Evolutionary conservation across 2,113 vertebrate species (phyloP).

Genomic region (Butastur rufipennis): DNA sequence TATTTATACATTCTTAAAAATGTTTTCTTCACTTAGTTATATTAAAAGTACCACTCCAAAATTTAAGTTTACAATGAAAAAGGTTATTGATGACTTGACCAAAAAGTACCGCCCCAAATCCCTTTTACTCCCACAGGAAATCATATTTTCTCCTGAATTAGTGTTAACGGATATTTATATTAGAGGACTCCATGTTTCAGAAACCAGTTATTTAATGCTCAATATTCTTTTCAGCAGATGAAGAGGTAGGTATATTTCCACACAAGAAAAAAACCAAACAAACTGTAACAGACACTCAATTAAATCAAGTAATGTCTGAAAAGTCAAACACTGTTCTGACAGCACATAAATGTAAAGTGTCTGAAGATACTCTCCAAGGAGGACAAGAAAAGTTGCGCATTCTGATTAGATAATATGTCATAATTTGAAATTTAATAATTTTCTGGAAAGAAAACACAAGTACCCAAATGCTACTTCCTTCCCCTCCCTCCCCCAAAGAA

Average conservation of each 20-base stretch:
- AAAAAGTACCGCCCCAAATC: neutral
- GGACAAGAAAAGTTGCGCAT: slow-evolving; percentile 59
- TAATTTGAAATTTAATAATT: slow-evolving; percentile 68
- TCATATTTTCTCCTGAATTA: slow-evolving; percentile 1
- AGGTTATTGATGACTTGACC: neutral
- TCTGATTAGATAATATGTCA: slow-evolving; percentile 51
- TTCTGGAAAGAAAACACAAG: slow-evolving; percentile 58
- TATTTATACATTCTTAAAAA: slow-evolving; percentile 44
- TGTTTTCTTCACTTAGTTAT: slow-evolving; percentile 17
- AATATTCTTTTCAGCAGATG: slow-evolving; percentile 72
- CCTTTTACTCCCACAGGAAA: neutral
- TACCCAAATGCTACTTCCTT: slow-evolving; percentile 62
- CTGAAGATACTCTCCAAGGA: slow-evolving; percentile 40
- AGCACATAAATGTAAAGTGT: slow-evolving; percentile 42
- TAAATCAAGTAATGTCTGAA: slow-evolving; percentile 69
- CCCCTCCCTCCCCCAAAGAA: slow-evolving; percentile 41
- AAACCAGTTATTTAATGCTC: slow-evolving; percentile 76
- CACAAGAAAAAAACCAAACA: slow-evolving; percentile 36
- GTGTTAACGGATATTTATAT: slow-evolving; percentile 43
- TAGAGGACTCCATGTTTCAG: slow-evolving; percentile 69
- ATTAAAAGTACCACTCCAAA: slow-evolving; percentile 29
- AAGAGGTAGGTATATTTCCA: slow-evolving; percentile 82
- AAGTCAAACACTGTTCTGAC: slow-evolving; percentile 66
- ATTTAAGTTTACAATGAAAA: slow-evolving; percentile 28
- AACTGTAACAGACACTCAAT: slow-evolving; percentile 64